Conservation (phyloP, 2,888 invertebrate species). For the Ophioninae sp. region DNA sequence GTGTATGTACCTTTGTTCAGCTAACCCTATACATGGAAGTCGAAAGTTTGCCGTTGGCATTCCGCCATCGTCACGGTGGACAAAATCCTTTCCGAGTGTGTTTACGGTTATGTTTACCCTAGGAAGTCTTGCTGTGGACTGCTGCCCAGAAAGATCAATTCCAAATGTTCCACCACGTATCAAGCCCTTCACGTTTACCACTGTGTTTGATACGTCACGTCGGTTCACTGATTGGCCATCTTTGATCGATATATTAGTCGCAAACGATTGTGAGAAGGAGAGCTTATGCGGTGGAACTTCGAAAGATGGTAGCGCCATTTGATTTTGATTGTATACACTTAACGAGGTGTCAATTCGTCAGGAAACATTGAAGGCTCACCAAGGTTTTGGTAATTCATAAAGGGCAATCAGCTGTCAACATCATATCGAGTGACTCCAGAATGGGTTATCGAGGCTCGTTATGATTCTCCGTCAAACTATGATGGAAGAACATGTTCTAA, state of each 20-base stretch:
- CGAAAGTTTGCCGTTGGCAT: conserved; percentile 72
- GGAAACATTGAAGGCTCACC: no score
- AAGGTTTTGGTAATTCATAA: no score
- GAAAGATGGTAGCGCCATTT: neutral
- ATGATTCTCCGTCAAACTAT: neutral
- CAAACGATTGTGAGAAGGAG: neutral
- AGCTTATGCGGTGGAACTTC: neutral
- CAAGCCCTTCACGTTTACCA: neutral
- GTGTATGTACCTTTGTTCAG: conserved; percentile 24
- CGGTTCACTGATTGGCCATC: neutral
- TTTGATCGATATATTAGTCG: neutral
- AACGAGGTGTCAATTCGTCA: neutral
- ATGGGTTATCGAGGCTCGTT: neutral
- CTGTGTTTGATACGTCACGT: conserved; percentile 55
- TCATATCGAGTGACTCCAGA: no score
- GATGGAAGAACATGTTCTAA: neutral
- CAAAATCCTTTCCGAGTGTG: conserved; percentile 67
- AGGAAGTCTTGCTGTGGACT: conserved; percentile 34
- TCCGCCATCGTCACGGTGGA: conserved; percentile 71
- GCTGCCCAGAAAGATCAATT: conserved; percentile 37
- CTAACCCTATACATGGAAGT: conserved; percentile 49
- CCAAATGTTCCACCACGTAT: conserved; percentile 25
- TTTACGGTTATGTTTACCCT: conserved; percentile 75
- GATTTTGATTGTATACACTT: neutral
- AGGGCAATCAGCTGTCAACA: no score